Evolutionary conservation across 2,888 invertebrate species (phyloP), one percentile per base, ranked within the genome.

Genomic region (Enchytraeus crypticus): DNA sequence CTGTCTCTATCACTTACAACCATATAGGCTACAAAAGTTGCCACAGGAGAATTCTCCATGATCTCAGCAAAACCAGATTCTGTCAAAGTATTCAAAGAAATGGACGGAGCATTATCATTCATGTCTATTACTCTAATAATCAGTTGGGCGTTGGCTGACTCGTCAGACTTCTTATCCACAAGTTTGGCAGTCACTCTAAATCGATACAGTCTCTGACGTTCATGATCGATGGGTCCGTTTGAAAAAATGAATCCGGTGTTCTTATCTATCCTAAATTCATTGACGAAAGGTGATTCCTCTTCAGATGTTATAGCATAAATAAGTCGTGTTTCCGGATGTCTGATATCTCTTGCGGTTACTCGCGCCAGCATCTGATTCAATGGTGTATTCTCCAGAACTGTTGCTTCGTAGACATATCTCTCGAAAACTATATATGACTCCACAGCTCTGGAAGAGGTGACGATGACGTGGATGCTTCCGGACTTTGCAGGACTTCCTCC

Each of bases 1-100:
- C 82, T 81, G 78, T 95, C 95, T 57, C 85, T 84, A 77, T 95
- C 93, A 14, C 84, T 84, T 1, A 90, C 90, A 63, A 85, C 85
- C 0, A 95, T 86, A 61, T 92, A 90, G 5, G 93, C 93, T 2
- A 76, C 73, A 23, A 69, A 71, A 1, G 71, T 66, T 23, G 70
- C 92, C 5, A 88, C 84, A 0, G 89, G 86, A 71, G 90, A 88
- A 76, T 92, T 92, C 79, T 95, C 95, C 67, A 88, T 86, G 43
- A 93, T 83, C 32, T 61, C 56, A 3, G 71, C 71, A 8, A 60
- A 51, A 21, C 63, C 60, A 26, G 65, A 59, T 11, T 58, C 45
- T 18, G 67, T 65, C n/a, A 71, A 63, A 4, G 69, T 62, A 30
- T 67, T 67, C 51, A 73, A 57, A 46, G 66, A 63, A 45, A 74